phyloP scores from a whole-genome alignment of 2,113 vertebrate species.

The Ammodytes dubius region DNA sequence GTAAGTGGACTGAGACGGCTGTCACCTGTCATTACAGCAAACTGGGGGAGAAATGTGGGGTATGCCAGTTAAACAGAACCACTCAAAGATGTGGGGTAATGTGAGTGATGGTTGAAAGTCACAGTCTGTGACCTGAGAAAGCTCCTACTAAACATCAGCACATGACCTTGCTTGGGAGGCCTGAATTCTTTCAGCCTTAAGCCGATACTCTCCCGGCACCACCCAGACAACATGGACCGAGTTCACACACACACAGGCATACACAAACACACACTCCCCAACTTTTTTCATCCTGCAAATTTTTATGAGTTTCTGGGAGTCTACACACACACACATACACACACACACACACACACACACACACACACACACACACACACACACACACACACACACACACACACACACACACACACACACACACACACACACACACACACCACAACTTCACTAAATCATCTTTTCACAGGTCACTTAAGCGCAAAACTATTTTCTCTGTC shows the following conservation, averaged over 20 bases:
- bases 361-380: too few relatives aligned
- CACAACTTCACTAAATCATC: conserved; percentile 29
- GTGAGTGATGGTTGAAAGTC: conserved; percentile 81
- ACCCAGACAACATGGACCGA: conserved; percentile 62
- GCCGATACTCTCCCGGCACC: conserved; percentile 78
- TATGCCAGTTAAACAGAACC: conserved; percentile 64
- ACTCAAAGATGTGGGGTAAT: conserved; percentile 72
- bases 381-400: not conserved
- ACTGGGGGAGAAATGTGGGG: conserved; percentile 65
- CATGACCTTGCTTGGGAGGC: conserved; percentile 82
- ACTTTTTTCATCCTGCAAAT: conserved; percentile 46
- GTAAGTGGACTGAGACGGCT: conserved; percentile 68
- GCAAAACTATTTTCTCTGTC: conserved; percentile 35
- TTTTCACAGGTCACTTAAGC: conserved; percentile 42
- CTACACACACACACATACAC: conserved; percentile 1
- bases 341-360: too few relatives aligned
- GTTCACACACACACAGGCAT: conserved; percentile 55
- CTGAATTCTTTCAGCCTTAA: conserved; percentile 81
- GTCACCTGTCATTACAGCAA: conserved; percentile 75
- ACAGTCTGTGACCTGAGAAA: conserved; percentile 80
- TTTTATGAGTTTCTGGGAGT: conserved; percentile 49
- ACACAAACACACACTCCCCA: conserved; percentile 17
- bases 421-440: too few relatives aligned
- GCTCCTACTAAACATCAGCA: conserved; percentile 83
- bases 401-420: too few relatives aligned